Evolutionary conservation across 1,140 invertebrate species (phyloP), one percentile per base, ranked within the genome.

Genomic region (Lepidotrigona ventralis): DNA sequence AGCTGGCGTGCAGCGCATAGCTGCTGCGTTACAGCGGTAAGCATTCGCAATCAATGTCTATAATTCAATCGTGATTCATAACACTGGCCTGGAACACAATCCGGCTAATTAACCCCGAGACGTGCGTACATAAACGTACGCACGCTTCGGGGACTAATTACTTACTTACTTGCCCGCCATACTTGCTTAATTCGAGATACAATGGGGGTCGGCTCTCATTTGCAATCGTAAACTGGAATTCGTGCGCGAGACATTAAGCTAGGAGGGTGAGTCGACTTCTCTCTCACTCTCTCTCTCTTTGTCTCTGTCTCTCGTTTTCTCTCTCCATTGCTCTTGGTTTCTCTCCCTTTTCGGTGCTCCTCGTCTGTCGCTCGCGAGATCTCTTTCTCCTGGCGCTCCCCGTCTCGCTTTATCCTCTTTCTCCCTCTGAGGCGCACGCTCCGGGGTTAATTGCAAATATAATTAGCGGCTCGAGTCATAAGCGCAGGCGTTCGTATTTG

Each of bases 401-500:
- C 72, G 46, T 64, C 39, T 33, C 64, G 33, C 70, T 60, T 29
- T 71, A n/a, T 19, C 60, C 19, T 82, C 56, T 72, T 53, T 53
- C 73, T 68, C 69, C 33, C 60, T 19, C 80, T 26, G 73, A 33
- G 78, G 71, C 82, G 78, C 86, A 80, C 79, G 76, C 81, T 81
- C 83, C 82, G 80, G 77, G 80, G 86, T 86, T 89, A 91, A 91
- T 91, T 91, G 90, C 90, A 91, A 91, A 91, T 90, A 91, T 91
- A 91, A 91, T 91, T 91, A 91, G 89, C 90, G 86, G 87, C 89
- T 91, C 85, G 86, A 91, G 87, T 90, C 86, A 90, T 91, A 91
- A 91, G 89, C 89, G 90, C 79, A 76, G 68, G 79, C 86, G 88
- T 89, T 91, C 89, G 91, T 90, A 90, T 89, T 89, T 90, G 86